Evolutionary conservation across 2,797 vertebrate genomes (phyloP).

Genomic region (Pangasius sanitwongsei): DNA sequence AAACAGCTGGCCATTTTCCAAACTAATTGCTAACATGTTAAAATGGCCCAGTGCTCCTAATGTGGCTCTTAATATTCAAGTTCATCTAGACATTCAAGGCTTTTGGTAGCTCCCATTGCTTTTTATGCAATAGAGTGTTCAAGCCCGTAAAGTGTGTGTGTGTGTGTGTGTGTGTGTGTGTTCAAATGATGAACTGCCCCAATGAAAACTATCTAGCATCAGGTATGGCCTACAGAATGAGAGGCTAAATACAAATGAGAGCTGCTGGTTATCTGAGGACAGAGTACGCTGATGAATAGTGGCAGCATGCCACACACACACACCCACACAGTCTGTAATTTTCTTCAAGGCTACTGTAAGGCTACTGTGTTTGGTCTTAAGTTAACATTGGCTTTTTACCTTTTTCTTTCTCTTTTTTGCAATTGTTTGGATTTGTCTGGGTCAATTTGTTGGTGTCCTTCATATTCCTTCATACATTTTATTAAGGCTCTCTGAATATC

Average conservation of each 20-base stretch:
- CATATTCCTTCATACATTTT: not conserved
- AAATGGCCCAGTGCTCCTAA: not conserved
- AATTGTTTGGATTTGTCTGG: not conserved
- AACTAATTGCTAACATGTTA: not conserved
- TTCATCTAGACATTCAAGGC: not conserved
- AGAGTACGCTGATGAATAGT: not conserved
- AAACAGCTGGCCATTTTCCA: not conserved
- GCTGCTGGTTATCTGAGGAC: not conserved
- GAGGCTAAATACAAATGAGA: not conserved
- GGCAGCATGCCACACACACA: not conserved
- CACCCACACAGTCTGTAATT: not conserved
- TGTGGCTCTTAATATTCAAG: no score
- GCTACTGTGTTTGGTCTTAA: not conserved
- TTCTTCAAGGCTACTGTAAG: not conserved
- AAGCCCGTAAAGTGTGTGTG: not conserved
- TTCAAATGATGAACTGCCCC: slow-evolving; percentile 38
- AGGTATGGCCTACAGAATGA: not conserved
- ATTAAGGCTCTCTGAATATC: not conserved
- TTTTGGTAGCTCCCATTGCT: not conserved
- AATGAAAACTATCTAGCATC: not conserved
- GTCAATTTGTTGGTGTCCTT: not conserved
- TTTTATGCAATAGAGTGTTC: not conserved
- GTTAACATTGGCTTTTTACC: not conserved
- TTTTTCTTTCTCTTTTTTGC: not conserved
- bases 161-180: slow-evolving; percentile 6